Conservation (phyloP, 1,140 invertebrate species). For the Temnothorax longispinosus region DNA sequence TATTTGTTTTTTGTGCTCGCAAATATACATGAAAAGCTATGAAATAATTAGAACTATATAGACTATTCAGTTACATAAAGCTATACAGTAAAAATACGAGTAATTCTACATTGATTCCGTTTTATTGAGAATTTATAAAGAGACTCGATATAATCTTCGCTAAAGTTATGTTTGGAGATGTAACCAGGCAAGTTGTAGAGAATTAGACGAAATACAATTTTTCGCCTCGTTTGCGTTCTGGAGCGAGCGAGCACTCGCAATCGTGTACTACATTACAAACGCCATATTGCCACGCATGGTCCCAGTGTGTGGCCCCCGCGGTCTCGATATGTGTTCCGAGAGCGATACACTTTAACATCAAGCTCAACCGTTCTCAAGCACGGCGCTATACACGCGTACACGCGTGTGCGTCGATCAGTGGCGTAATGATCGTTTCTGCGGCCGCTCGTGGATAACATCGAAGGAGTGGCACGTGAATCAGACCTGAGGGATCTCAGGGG, state of each 20-base stretch:
- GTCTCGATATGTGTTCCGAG: slow-evolving; percentile 51
- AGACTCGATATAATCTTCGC: background rate
- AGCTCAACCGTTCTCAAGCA: slow-evolving; percentile 48
- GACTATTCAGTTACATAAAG: background rate
- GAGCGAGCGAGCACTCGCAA: background rate
- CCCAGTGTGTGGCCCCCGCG: slow-evolving; percentile 22
- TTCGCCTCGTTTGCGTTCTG: background rate
- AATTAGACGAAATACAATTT: slow-evolving; percentile 29
- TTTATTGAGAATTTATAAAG: background rate
- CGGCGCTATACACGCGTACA: slow-evolving; percentile 25
- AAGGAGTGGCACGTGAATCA: slow-evolving; percentile 58
- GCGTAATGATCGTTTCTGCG: slow-evolving; percentile 57
- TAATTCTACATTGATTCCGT: background rate
- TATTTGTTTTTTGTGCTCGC: slow-evolving; percentile 9
- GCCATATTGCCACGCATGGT: slow-evolving; percentile 35
- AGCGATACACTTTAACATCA: slow-evolving; percentile 60
- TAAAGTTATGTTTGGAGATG: background rate
- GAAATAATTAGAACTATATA: background rate
- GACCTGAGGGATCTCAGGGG: slow-evolving; percentile 27
- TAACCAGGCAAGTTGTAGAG: background rate
- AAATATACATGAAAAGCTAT: background rate
- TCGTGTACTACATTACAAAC: slow-evolving; percentile 25
- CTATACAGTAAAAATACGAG: background rate
- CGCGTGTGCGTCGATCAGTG: slow-evolving; percentile 37
- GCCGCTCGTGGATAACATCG: slow-evolving; percentile 39